These are phyloP conservation scores for human (Homo sapiens) DNA, from an alignment of 2,113 vertebrate genomes.

Conservation along the genomic window GRCh38 chr17:59152501-59153000, in stretches of 20 bases:
- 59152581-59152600: not conserved
- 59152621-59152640: slow-evolving; percentile 36
- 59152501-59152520: slow-evolving; percentile 1
- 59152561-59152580: not conserved
- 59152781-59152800: not conserved
- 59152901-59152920: not conserved
- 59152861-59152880: not conserved
- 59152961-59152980: slow-evolving; percentile 14
- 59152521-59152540: not conserved
- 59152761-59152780: not conserved
- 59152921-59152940: not conserved
- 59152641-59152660: not conserved
- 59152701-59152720: not conserved
- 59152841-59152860: not conserved
- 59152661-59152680: slow-evolving; percentile 50
- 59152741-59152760: not conserved
- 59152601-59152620: slow-evolving; percentile 10
- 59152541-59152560: not conserved
- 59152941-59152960: not conserved
- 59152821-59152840: not conserved
- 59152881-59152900: not conserved
- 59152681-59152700: not conserved
- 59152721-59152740: slow-evolving; percentile 1
- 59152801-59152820: slow-evolving; percentile 15
- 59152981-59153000: slow-evolving; percentile 25